Conservation (phyloP, 2,888 invertebrate genomes). For the Allolobophora icterica region DNA sequence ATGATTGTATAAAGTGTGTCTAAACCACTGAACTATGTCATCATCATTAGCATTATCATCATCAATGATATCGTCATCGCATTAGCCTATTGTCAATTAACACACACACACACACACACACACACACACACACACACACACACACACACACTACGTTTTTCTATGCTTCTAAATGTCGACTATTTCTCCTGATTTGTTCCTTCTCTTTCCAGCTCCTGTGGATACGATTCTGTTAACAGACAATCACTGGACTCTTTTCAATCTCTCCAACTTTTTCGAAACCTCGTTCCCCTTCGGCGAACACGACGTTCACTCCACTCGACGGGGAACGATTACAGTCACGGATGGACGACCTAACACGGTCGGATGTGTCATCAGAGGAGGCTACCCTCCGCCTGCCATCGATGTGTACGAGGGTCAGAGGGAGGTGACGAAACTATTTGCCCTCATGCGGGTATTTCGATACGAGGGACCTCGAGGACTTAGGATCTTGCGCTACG, state of each 20-base stretch:
- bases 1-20: background rate
- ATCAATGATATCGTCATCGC: no score
- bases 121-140: no score
- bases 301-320: background rate
- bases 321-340: background rate
- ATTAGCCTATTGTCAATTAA: no score
- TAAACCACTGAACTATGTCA: background rate
- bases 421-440: background rate
- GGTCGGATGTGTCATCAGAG: background rate
- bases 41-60: background rate
- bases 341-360: constrained; percentile 11
- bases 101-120: no score
- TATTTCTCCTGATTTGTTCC: no score
- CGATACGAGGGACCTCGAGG: background rate
- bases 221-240: background rate
- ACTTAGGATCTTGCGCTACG: background rate
- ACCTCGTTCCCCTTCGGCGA: background rate
- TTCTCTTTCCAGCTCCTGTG: background rate
- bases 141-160: no score
- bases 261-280: constrained; percentile 17
- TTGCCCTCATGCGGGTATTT: background rate
- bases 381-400: background rate
- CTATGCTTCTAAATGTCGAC: no score
- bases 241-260: background rate
- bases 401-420: background rate